These are phyloP conservation scores for Limnothrissa miodon DNA, from an alignment of 2,113 vertebrate genomes.

Conservation along the genomic window DNA sequence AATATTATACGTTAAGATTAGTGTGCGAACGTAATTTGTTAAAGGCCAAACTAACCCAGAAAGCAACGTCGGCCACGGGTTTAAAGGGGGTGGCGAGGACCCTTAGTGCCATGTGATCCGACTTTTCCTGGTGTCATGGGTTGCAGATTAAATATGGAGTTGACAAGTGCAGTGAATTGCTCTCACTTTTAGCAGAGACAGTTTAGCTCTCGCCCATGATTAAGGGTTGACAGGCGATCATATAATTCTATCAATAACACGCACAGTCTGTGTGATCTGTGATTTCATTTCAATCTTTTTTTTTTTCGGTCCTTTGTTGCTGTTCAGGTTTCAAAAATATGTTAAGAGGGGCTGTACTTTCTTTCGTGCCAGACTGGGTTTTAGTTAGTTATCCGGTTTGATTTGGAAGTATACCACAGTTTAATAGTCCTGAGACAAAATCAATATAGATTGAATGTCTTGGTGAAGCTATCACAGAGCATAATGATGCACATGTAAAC, in stretches of 20 bases:
- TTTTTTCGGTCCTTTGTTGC: not conserved
- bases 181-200: not conserved
- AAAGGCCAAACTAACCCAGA: not conserved
- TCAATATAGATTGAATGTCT: conserved; percentile 6
- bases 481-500: not conserved
- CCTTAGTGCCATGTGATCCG: conserved; percentile 48
- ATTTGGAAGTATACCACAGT: not conserved
- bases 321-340: no score
- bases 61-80: not conserved
- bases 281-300: not conserved
- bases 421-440: conserved; percentile 10
- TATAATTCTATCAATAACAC: not conserved
- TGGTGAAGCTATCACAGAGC: not conserved
- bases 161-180: conserved; percentile 4
- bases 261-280: not conserved
- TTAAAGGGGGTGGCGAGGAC: conserved; percentile 2
- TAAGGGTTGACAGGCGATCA: not conserved
- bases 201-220: not conserved
- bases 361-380: not conserved
- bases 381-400: not conserved
- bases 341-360: no score
- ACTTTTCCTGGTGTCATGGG: conserved; percentile 52
- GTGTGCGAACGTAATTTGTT: not conserved
- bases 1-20: not conserved
- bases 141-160: conserved; percentile 57